Percentiles rank a stretch among this genome's conserved stretches.
phyloP scores from a whole-genome alignment of 2,888 invertebrate genomes.

The Cinara cedri region DNA sequence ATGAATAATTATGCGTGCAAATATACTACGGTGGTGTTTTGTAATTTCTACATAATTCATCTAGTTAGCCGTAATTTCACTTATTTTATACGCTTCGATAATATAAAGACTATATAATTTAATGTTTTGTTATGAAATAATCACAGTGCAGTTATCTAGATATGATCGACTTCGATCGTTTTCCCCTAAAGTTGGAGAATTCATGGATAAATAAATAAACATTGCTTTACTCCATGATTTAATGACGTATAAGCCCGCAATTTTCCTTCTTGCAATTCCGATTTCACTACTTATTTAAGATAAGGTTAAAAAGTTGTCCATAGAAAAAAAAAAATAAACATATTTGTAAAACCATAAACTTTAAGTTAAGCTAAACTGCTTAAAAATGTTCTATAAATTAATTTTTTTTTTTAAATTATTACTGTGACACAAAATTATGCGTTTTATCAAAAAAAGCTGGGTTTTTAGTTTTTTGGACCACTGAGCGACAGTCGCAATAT shows the following conservation, averaged over 20 bases:
- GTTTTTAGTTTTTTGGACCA: no score
- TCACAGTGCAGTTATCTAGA: conserved; percentile 53
- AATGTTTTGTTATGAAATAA: conserved; percentile 56
- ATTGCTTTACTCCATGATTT: conserved; percentile 20
- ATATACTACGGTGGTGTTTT: conserved; percentile 32
- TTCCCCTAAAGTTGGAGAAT: conserved; percentile 9
- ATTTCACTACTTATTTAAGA: no score
- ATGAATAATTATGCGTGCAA: background rate
- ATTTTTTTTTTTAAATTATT: no score
- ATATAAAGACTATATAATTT: conserved; percentile 23
- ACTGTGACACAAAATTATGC: no score
- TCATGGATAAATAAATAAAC: conserved; percentile 35
- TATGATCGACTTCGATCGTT: conserved; percentile 16
- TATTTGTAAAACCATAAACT: no score
- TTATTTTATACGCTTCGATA: conserved; percentile 27
- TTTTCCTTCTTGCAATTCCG: background rate
- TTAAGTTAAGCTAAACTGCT: no score
- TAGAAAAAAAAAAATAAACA: no score
- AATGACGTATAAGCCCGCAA: background rate
- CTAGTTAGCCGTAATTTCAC: conserved; percentile 52
- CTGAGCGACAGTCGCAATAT: no score
- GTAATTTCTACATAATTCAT: conserved; percentile 50
- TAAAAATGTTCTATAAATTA: no score
- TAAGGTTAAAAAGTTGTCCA: no score
- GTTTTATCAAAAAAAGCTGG: no score